phyloP scores from a whole-genome alignment of 2,888 invertebrate species.

The Matsumyia berberina region DNA sequence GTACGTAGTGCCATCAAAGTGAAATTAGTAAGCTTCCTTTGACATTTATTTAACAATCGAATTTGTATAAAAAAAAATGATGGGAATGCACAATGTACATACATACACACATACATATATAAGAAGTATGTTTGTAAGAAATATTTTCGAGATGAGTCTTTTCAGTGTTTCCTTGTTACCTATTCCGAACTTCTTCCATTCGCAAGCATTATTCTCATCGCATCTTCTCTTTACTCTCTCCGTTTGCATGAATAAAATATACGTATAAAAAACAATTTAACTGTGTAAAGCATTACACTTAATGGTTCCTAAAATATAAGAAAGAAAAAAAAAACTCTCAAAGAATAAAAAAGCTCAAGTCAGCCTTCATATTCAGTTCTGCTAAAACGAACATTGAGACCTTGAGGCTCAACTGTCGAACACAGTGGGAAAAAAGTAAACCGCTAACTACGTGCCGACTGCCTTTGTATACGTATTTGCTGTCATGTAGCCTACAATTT shows the following conservation, averaged over 20 bases:
- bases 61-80: too few species aligned
- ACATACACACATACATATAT: too few species aligned
- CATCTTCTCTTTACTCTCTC: not conserved
- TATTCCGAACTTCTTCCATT: not conserved
- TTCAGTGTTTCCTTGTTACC: too few species aligned
- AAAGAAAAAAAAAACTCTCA: conserved; percentile 4
- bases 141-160: too few species aligned
- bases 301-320: not conserved
- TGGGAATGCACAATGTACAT: too few species aligned
- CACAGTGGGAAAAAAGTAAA: conserved; percentile 57
- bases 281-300: not conserved
- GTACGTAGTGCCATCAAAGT: too few species aligned
- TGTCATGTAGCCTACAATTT: conserved; percentile 41
- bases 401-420: conserved; percentile 60
- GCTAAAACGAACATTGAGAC: conserved; percentile 67
- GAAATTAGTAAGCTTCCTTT: too few species aligned
- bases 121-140: too few species aligned
- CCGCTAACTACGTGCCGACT: conserved; percentile 9
- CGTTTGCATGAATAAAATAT: not conserved
- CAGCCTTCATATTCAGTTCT: conserved; percentile 63
- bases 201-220: not conserved
- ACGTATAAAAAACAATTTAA: conserved; percentile 8
- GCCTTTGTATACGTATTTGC: conserved; percentile 6
- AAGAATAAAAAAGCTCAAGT: conserved; percentile 30
- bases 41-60: too few species aligned